Base-by-base conservation (phyloP, 1,140 invertebrate genomes). In the Psix sp. region DNA sequence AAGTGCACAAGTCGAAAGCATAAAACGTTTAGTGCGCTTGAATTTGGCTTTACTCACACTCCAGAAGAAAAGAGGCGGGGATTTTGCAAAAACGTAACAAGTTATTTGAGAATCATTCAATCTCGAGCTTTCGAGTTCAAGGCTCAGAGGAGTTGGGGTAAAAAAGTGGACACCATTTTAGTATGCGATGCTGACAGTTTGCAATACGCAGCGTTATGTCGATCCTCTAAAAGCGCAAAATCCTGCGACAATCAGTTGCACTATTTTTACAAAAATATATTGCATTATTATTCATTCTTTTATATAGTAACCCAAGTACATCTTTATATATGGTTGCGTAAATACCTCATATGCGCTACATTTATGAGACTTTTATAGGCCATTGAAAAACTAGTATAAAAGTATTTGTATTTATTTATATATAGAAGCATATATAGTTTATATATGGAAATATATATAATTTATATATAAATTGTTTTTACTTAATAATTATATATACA, bases 1-100 rank as follows among this genome's bases (percentile, higher is more conserved):
- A 57, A 57, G 16, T 17, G 39, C 33, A 59, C 46, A 62, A 54
- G 48, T 24, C 40, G 66, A 26, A 70, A 70, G 66, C 66, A 18
- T 60, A 70, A 60, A 70, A 70, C 39, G 45, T 51, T 63, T 26
- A 60, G 45, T 56, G 45, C 40, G 40, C 54, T 66, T 52, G 45
- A 73, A 60, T 33, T 72, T 59, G 38, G 43, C 20, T 56, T 73
- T 73, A 73, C 70, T 73, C 70, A 73, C 62, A 73, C 70, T 66
- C 43, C 33, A 62, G 62, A 66, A 66, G 52, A 73, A 33, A 54
- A 65, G 16, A 36, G 29, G 60, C n/a, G 54, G 54, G 26, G 52
- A 45, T 43, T 31, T 26, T 45, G 46, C 31, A 52, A 66, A 73
- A 73, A 73, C 70, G 60, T n/a, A n/a, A 45, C 42, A 60, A 62